These are phyloP conservation scores for Ophthalmolycus amberensis DNA, from an alignment of 2,113 vertebrate genomes.

Conservation along the genomic window DNA sequence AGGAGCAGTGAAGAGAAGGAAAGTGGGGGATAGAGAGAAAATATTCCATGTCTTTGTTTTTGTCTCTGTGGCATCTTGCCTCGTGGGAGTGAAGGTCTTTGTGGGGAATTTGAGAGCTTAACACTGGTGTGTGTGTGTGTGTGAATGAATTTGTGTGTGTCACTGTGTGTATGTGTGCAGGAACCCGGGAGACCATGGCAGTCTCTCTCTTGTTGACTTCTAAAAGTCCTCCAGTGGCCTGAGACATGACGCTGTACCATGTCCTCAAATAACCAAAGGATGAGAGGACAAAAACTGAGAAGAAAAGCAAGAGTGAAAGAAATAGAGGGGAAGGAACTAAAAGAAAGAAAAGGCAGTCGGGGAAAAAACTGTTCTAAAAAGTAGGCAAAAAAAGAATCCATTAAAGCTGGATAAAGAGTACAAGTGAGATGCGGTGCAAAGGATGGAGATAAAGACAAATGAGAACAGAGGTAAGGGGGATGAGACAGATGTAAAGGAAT, in stretches of 20 bases:
- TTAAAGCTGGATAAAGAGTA: constrained; percentile 44
- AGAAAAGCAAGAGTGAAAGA: constrained; percentile 22
- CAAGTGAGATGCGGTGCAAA: constrained; percentile 27
- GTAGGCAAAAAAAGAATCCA: constrained; percentile 46
- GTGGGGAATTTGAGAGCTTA: constrained; percentile 72
- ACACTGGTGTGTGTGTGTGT: constrained; percentile 55
- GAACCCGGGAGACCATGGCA: constrained; percentile 42
- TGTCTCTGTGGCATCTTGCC: constrained; percentile 65
- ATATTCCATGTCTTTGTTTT: constrained; percentile 70
- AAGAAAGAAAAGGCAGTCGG: constrained; percentile 8
- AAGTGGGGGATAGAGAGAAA: constrained; percentile 50
- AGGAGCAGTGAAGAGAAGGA: constrained; percentile 51
- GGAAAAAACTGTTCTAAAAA: constrained; percentile 21
- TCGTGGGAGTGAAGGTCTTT: constrained; percentile 67
- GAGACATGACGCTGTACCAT: constrained; percentile 48
- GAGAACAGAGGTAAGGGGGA: constrained; percentile 40
- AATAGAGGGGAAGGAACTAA: not conserved
- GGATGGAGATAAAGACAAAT: constrained; percentile 54
- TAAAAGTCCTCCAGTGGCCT: constrained; percentile 78
- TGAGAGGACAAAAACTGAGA: constrained; percentile 47
- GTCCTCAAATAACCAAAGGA: constrained; percentile 58
- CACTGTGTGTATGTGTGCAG: constrained; percentile 1
- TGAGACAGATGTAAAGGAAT: constrained; percentile 36
- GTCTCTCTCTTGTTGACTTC: constrained; percentile 76
- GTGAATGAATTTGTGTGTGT: constrained; percentile 8